These are phyloP conservation scores for Ochotona curzoniae DNA, from an alignment of 2,113 vertebrate genomes.

Conservation along the genomic window DNA sequence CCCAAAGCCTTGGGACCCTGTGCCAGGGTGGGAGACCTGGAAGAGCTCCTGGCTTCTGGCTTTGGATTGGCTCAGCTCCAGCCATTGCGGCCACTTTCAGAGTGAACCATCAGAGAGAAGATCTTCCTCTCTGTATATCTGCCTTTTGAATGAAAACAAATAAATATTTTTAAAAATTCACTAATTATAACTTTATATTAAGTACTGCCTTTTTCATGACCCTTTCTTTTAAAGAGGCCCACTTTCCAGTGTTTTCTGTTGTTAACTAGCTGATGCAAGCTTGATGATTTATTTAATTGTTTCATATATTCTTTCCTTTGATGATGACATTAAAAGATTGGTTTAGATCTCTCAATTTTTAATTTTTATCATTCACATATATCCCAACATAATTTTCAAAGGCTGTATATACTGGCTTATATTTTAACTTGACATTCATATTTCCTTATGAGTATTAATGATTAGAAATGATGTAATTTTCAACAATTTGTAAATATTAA, in stretches of 20 bases:
- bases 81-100: no score
- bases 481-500: constrained; percentile 31
- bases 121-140: no score
- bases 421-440: constrained; percentile 34
- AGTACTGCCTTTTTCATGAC: neutral
- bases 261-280: neutral
- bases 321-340: neutral
- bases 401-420: neutral
- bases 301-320: neutral
- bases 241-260: neutral
- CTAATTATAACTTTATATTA: neutral
- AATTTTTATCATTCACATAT: neutral
- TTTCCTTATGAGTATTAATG: constrained; percentile 49
- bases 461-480: constrained; percentile 50
- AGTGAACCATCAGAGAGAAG: no score
- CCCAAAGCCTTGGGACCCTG: no score
- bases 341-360: neutral
- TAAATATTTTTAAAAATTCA: neutral
- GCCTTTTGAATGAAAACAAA: no score
- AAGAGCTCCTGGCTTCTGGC: no score
- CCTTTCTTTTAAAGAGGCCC: neutral
- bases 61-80: no score
- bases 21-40: no score
- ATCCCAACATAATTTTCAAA: constrained; percentile 39
- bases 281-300: neutral